Evolutionary conservation across 2,888 invertebrate genomes (phyloP).

Genomic region (Aspidiotus rigidus): DNA sequence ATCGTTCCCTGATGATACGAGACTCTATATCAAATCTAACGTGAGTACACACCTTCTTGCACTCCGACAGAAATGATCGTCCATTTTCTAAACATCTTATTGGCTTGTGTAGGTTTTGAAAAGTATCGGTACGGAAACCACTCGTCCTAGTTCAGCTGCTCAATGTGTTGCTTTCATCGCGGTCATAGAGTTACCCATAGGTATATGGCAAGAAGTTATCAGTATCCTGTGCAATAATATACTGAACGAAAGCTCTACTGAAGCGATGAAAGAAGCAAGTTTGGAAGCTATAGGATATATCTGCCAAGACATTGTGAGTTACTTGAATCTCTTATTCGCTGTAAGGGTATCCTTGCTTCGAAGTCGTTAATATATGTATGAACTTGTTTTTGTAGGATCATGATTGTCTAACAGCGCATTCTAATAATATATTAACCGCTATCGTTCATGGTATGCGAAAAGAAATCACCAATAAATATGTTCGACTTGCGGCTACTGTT

Average conservation of each 20-base stretch:
- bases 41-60: slow-evolving; percentile 50
- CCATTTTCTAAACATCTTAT: slow-evolving; percentile 20
- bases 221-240: slow-evolving; percentile 81
- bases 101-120: slow-evolving; percentile 62
- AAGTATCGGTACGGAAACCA: slow-evolving; percentile 91
- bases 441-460: slow-evolving; percentile 98
- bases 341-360: not conserved
- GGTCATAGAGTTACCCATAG: slow-evolving; percentile 85
- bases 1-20: slow-evolving; percentile 72
- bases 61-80: not conserved
- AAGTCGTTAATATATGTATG: not conserved
- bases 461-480: slow-evolving; percentile 85
- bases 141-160: slow-evolving; percentile 91
- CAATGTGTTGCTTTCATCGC: slow-evolving; percentile 99
- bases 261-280: slow-evolving; percentile 92
- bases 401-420: slow-evolving; percentile 80
- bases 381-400: slow-evolving; percentile 51
- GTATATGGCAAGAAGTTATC: slow-evolving; percentile 88
- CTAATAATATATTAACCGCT: slow-evolving; percentile 94
- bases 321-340: not conserved
- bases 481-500: slow-evolving; percentile 90
- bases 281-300: slow-evolving; percentile 98
- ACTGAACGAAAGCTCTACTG: slow-evolving; percentile 71
- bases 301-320: slow-evolving; percentile 84
- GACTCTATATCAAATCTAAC: slow-evolving; percentile 87